Percentiles rank a stretch among this genome's conserved stretches.
Conservation (phyloP, 2,888 invertebrate species). For the Pheosia tremula region DNA sequence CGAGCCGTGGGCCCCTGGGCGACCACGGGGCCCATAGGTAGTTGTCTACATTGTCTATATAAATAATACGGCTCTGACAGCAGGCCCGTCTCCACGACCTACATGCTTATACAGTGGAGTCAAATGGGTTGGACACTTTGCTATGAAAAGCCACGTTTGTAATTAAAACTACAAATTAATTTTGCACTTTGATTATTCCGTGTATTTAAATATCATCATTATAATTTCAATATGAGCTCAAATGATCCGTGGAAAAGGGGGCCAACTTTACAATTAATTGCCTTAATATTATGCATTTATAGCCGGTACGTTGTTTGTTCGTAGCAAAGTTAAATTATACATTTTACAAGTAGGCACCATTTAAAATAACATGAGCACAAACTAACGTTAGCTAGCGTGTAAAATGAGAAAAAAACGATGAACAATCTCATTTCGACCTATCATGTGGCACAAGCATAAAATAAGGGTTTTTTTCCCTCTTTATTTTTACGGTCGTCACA, state of each 20-base stretch:
- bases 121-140: conserved; percentile 33
- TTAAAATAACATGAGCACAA: conserved; percentile 28
- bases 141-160: neutral
- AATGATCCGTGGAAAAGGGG: no score
- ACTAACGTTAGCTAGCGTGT: conserved; percentile 11
- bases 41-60: no score
- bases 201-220: no score
- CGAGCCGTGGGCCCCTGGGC: no score
- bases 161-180: neutral
- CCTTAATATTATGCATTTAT: neutral
- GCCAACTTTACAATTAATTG: neutral
- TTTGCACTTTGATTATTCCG: no score
- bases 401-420: conserved; percentile 22
- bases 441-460: conserved; percentile 32
- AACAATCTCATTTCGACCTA: conserved; percentile 31
- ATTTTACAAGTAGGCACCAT: conserved; percentile 13
- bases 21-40: no score
- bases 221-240: no score
- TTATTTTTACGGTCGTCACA: conserved; percentile 29
- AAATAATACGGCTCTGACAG: no score
- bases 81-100: conserved; percentile 55
- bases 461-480: conserved; percentile 23
- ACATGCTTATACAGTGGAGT: conserved; percentile 38
- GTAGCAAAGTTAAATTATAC: conserved; percentile 1
- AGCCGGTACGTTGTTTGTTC: no score